Evolutionary conservation across 1,140 invertebrate species (phyloP).

Genomic region (Reticulitermes speratus): DNA sequence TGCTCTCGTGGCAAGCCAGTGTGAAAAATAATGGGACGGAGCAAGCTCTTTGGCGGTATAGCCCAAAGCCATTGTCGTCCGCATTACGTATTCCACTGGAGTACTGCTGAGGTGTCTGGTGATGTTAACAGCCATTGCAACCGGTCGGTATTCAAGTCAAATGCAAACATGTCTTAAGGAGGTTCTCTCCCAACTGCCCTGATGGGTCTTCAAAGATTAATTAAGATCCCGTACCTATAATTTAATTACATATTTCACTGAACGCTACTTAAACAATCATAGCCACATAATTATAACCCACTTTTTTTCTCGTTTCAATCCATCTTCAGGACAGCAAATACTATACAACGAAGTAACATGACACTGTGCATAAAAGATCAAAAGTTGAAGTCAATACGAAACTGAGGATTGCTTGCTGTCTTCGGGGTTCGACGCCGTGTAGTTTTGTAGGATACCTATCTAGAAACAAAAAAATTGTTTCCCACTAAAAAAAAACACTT

Average conservation of each 20-base stretch:
- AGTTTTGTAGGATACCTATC: too few relatives aligned
- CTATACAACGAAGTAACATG: too few relatives aligned
- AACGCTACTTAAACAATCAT: background rate
- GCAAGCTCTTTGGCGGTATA: background rate
- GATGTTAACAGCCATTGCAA: background rate
- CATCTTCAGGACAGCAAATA: too few relatives aligned
- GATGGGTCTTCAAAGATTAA: background rate
- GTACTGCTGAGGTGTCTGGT: background rate
- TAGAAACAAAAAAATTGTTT: too few relatives aligned
- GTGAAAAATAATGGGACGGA: background rate
- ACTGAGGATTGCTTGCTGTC: too few relatives aligned
- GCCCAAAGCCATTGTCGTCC: background rate
- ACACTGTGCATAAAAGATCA: too few relatives aligned
- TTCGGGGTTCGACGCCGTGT: too few relatives aligned
- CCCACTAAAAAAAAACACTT: too few relatives aligned
- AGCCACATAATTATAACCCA: too few relatives aligned
- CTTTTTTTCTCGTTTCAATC: too few relatives aligned
- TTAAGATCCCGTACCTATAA: background rate
- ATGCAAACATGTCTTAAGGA: background rate
- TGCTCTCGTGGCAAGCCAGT: background rate
- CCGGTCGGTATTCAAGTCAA: background rate
- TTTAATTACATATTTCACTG: background rate
- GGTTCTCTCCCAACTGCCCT: background rate
- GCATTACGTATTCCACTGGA: background rate
- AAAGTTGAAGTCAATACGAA: too few relatives aligned